These are phyloP conservation scores for Cardiocondyla obscurior DNA, from an alignment of 1,140 invertebrate genomes.

Conservation along the genomic window DNA sequence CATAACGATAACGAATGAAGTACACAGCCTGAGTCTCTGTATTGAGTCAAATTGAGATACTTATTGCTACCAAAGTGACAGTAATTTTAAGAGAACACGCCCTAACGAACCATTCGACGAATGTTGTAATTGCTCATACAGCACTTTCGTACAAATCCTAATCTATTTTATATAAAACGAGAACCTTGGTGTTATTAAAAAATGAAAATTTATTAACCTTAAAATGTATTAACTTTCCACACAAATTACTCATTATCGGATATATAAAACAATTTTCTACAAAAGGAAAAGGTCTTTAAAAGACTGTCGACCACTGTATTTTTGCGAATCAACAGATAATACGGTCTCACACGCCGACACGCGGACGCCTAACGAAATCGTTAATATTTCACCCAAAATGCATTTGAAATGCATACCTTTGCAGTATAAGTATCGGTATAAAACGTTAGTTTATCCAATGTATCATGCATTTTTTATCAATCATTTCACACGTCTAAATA, in stretches of 20 bases:
- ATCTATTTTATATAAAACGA: neutral
- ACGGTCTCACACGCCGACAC: too few relatives aligned
- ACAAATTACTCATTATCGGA: too few relatives aligned
- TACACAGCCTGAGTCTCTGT: conserved; percentile 23
- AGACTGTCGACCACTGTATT: too few relatives aligned
- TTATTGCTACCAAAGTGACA: conserved; percentile 33
- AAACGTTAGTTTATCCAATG: conserved; percentile 16
- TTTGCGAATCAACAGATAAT: too few relatives aligned
- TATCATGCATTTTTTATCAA: conserved; percentile 48
- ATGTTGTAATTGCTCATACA: conserved; percentile 15
- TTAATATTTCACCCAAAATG: too few relatives aligned
- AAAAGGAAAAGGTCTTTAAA: too few relatives aligned
- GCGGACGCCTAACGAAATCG: too few relatives aligned
- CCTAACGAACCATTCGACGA: conserved; percentile 39
- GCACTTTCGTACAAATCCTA: conserved; percentile 12
- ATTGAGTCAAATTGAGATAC: conserved; percentile 47
- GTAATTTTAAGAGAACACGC: conserved; percentile 26
- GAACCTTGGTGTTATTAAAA: neutral
- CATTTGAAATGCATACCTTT: too few relatives aligned
- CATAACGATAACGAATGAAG: conserved; percentile 45
- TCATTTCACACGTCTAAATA: conserved; percentile 28
- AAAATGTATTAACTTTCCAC: too few relatives aligned
- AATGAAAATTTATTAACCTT: neutral
- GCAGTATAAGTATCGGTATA: too few relatives aligned
- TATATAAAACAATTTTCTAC: too few relatives aligned